Percentiles rank a stretch among this genome's conserved stretches.
Conservation (phyloP, 2,888 invertebrate species). For the Tetragonisca angustula region DNA sequence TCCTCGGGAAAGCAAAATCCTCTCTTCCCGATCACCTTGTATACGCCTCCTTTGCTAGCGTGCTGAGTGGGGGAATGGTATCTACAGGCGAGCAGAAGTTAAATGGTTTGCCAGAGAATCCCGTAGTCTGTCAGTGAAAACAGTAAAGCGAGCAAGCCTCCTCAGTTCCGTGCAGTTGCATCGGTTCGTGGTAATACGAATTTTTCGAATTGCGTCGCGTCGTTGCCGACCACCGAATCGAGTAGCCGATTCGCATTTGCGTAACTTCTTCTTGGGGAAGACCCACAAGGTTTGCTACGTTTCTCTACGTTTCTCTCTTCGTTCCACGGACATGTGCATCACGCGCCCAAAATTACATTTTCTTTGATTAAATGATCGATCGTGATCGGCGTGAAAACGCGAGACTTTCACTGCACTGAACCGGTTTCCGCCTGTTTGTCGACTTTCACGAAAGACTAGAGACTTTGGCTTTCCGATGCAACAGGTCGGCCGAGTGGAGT, state of each 20-base stretch:
- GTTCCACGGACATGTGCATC: too few species aligned
- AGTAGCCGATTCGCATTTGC: neutral
- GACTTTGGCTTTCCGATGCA: neutral
- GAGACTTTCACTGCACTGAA: neutral
- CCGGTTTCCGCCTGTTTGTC: neutral
- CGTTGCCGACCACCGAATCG: neutral
- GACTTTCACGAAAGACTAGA: neutral
- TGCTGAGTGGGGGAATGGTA: slow-evolving; percentile 25
- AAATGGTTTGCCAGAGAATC: slow-evolving; percentile 48
- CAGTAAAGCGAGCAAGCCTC: slow-evolving; percentile 24
- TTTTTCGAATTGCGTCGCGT: neutral
- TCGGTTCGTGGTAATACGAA: neutral
- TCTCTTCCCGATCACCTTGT: slow-evolving; percentile 33
- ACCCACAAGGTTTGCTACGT: neutral
- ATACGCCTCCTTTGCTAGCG: slow-evolving; percentile 21
- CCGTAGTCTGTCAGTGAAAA: slow-evolving; percentile 57
- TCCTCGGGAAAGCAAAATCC: slow-evolving; percentile 39
- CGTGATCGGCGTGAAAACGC: neutral
- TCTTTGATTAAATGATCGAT: neutral
- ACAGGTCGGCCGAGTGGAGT: slow-evolving; percentile 15
- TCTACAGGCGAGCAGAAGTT: slow-evolving; percentile 48
- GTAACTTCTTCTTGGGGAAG: neutral
- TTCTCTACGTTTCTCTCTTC: neutral
- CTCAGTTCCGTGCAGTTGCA: neutral
- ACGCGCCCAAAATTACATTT: too few species aligned